Evolutionary conservation across 2,113 vertebrate genomes (phyloP).

Genomic region (Rhabdornis inornatus): DNA sequence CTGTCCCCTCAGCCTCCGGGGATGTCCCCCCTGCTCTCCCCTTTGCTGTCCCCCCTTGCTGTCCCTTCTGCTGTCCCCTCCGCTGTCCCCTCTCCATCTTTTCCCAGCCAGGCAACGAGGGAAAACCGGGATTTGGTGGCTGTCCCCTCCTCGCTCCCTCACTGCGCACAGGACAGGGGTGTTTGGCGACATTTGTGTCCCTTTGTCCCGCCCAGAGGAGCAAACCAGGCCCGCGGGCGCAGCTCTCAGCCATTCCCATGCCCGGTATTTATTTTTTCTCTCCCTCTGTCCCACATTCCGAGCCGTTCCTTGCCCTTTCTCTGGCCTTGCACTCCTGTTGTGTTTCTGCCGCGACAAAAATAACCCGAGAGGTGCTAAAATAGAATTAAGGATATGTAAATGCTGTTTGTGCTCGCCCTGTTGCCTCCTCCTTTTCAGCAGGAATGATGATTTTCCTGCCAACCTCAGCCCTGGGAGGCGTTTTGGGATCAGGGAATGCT

Average conservation of each 20-base stretch:
- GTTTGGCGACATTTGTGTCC: not conserved
- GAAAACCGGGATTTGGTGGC: accelerated
- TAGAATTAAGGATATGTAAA: slow-evolving; percentile 43
- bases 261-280: not conserved
- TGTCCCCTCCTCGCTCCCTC: accelerated
- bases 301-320: slow-evolving; percentile 13
- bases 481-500: not conserved
- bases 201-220: not conserved
- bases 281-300: not conserved
- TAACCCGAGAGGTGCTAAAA: slow-evolving; percentile 29
- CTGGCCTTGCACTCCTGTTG: slow-evolving; percentile 20
- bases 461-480: not conserved
- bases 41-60: too few species aligned
- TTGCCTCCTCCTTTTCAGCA: not conserved
- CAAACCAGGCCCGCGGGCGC: not conserved
- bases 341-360: not conserved
- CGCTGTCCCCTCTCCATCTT: too few species aligned
- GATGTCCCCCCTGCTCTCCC: not conserved
- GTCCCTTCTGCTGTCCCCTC: too few species aligned
- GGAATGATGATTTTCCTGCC: not conserved
- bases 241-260: not conserved
- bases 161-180: accelerated
- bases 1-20: accelerated
- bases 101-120: not conserved
- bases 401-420: not conserved